Evolutionary conservation across 2,888 invertebrate genomes (phyloP), one percentile per base, ranked within the genome.

Genomic region (Pollenia labialis): DNA sequence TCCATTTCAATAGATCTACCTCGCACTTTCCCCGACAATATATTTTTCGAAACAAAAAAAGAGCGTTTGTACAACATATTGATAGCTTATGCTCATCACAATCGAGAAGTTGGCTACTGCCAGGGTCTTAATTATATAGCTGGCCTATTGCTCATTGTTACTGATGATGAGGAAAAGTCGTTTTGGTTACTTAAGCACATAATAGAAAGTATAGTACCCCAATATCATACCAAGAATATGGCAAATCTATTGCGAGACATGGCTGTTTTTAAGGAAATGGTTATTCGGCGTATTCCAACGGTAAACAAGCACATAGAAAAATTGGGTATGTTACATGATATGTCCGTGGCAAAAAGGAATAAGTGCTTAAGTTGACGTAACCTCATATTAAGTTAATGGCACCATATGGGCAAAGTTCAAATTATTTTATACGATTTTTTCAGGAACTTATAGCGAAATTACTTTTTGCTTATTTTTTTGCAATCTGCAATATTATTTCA

Each of bases 121-220:
- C 99, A 98, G 95, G 99, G 99, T 71, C 94, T 98, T 87, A 99
- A 98, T 94, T 99, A 98, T 92, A 97, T 98, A 90, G 98, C 97
- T 91, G 96, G 97, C 54, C 94, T 98, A 88, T 93, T 98, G 88
- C 93, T 99, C 76, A 94, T 98, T 88, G 96, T 97, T 46, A 97
- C 98, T 40, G 97, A 97, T 93, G 96, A 95, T 93, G 98, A 98
- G 93, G 98, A 98, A 93, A 96, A 96, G 87, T 96, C 98, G 64
- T 99, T 98, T 94, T 99, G 98, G 98, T 94, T 99, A 79, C 94
- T 99, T 77, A 98, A 98, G 94, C 95, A 96, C n/a, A 94, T 99
- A 89, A 96, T 98, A 9, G 97, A 98, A 91, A 95, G 95, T 90
- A 97, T 97, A 90, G 94, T 98, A 86, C 98, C 98, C 10, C 97